Conservation (phyloP, 2,113 vertebrate genomes). For the Xenopus borealis region DNA sequence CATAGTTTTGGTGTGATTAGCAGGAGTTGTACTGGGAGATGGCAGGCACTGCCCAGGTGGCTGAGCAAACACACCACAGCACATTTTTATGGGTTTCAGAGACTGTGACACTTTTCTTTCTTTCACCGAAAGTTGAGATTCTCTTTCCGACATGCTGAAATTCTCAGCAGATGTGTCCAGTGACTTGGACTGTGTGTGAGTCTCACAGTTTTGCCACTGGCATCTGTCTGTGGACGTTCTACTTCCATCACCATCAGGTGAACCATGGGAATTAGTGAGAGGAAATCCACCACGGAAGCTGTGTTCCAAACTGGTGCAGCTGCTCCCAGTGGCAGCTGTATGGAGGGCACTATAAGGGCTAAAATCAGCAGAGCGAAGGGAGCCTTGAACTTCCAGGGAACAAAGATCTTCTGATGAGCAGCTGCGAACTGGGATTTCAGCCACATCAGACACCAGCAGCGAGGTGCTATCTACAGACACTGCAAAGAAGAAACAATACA, state of each 20-base stretch:
- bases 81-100: conserved; percentile 68
- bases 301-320: conserved; percentile 68
- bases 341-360: conserved; percentile 66
- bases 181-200: conserved; percentile 50
- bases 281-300: conserved; percentile 56
- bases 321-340: conserved; percentile 60
- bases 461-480: conserved; percentile 79
- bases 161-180: conserved; percentile 70
- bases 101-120: conserved; percentile 50
- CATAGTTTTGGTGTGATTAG: conserved; percentile 49
- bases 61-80: conserved; percentile 72
- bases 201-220: conserved; percentile 62
- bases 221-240: conserved; percentile 56
- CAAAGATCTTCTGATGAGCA: conserved; percentile 82
- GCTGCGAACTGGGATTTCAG: conserved; percentile 67
- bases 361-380: conserved; percentile 63
- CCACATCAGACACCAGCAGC: conserved; percentile 73
- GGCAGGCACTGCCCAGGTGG: conserved; percentile 57
- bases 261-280: conserved; percentile 53
- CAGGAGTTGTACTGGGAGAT: conserved; percentile 54
- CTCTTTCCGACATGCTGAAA: conserved; percentile 65
- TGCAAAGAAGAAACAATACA: conserved; percentile 49
- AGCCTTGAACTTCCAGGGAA: conserved; percentile 79
- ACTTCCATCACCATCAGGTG: conserved; percentile 56
- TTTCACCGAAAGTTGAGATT: conserved; percentile 51